Percentiles rank a stretch among this genome's conserved stretches.
These are phyloP conservation scores for Sphinx pinastri DNA, from an alignment of 2,888 invertebrate genomes.

Conservation along the genomic window DNA sequence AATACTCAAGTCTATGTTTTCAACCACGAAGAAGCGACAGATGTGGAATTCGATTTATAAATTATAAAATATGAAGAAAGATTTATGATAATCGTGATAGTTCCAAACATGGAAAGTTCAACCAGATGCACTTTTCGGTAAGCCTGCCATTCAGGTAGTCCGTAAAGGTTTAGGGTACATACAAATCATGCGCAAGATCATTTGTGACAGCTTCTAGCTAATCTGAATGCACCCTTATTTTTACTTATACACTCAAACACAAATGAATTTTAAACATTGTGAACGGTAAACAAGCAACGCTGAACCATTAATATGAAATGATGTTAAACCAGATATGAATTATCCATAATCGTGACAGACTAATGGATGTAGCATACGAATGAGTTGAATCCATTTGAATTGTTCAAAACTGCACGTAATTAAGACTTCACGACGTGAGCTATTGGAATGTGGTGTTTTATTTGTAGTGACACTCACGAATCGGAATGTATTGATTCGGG, in stretches of 20 bases:
- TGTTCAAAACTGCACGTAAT: slow-evolving; percentile 22
- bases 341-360: slow-evolving; percentile 18
- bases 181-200: too few species aligned
- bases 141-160: too few species aligned
- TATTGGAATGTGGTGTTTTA: slow-evolving; percentile 13
- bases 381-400: slow-evolving; percentile 12
- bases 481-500: not conserved
- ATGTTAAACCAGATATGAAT: slow-evolving; percentile 22
- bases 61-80: too few species aligned
- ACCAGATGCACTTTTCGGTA: too few species aligned
- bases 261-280: not conserved
- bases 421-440: slow-evolving; percentile 10
- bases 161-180: too few species aligned
- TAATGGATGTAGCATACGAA: slow-evolving; percentile 20
- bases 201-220: too few species aligned
- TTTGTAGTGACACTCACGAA: not conserved
- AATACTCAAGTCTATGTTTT: not conserved
- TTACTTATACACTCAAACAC: not conserved
- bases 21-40: too few species aligned
- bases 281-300: not conserved
- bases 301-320: slow-evolving; percentile 12
- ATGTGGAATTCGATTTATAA: too few species aligned
- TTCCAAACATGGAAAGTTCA: too few species aligned
- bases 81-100: too few species aligned
- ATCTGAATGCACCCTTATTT: not conserved